These are phyloP conservation scores for Acropora yongei DNA, from an alignment of 64 coral and sea anemone species.

Conservation along the genomic window DNA sequence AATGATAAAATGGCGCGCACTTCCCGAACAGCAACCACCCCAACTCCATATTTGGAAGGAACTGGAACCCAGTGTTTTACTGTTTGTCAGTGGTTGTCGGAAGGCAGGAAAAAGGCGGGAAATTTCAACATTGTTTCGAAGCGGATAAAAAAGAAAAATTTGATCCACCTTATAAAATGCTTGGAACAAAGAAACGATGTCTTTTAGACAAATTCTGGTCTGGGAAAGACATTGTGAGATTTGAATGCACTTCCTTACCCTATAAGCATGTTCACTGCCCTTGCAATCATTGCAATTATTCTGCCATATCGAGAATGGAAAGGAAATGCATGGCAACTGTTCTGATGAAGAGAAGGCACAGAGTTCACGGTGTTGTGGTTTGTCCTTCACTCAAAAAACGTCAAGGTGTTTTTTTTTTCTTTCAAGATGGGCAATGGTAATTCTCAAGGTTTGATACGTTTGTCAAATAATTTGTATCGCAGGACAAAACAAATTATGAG, in stretches of 20 bases:
- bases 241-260: background rate
- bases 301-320: background rate
- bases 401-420: too few relatives aligned
- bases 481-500: too few relatives aligned
- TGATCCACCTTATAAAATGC: background rate
- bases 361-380: too few relatives aligned
- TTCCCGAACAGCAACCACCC: background rate
- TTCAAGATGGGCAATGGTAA: too few relatives aligned
- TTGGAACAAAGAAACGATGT: background rate
- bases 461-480: too few relatives aligned
- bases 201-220: background rate
- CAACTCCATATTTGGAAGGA: background rate
- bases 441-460: too few relatives aligned
- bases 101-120: background rate
- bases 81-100: background rate
- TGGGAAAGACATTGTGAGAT: background rate
- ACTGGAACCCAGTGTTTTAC: background rate
- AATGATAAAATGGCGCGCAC: background rate
- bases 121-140: background rate
- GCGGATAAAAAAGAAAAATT: too few relatives aligned
- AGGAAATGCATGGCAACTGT: constrained; percentile 27
- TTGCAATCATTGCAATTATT: background rate
- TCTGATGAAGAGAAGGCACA: background rate
- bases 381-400: too few relatives aligned
- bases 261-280: background rate